Evolutionary conservation across 2,797 vertebrate species (phyloP).

Genomic region (Cirrhinus molitorella): DNA sequence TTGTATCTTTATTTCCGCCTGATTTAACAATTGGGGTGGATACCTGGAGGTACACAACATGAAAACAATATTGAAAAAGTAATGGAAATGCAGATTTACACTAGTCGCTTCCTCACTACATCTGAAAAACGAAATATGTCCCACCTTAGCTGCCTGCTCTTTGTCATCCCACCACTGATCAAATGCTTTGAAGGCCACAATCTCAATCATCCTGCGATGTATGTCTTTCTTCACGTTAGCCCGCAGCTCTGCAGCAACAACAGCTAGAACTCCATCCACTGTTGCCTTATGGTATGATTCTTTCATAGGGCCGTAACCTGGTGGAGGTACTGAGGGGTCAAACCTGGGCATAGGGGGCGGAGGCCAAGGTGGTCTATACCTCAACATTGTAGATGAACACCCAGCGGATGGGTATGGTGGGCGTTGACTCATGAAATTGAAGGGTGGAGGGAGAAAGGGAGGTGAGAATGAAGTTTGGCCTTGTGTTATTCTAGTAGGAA

Average conservation of each 20-base stretch:
- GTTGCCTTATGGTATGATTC: conserved; percentile 87
- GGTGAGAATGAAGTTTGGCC: conserved; percentile 76
- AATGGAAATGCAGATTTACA: conserved; percentile 21
- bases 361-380: conserved; percentile 81
- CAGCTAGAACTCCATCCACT: conserved; percentile 86
- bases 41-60: conserved; percentile 66
- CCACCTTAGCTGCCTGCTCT: conserved; percentile 89
- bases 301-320: conserved; percentile 79
- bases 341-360: conserved; percentile 83
- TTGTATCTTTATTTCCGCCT: conserved; percentile 78
- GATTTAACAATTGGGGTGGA: conserved; percentile 83
- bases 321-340: conserved; percentile 90
- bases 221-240: conserved; percentile 94
- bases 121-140: conserved; percentile 13
- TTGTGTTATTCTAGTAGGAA: conserved; percentile 88
- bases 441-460: conserved; percentile 72
- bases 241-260: conserved; percentile 89
- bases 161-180: conserved; percentile 96
- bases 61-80: conserved; percentile 13
- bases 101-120: neutral
- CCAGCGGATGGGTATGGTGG: conserved; percentile 22
- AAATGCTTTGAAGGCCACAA: conserved; percentile 90
- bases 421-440: conserved; percentile 67
- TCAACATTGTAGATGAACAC: conserved; percentile 62
- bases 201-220: conserved; percentile 92